Evolutionary conservation across 2,888 invertebrate species (phyloP), one percentile per base, ranked within the genome.

Genomic region (Cryptocephalus primarius): DNA sequence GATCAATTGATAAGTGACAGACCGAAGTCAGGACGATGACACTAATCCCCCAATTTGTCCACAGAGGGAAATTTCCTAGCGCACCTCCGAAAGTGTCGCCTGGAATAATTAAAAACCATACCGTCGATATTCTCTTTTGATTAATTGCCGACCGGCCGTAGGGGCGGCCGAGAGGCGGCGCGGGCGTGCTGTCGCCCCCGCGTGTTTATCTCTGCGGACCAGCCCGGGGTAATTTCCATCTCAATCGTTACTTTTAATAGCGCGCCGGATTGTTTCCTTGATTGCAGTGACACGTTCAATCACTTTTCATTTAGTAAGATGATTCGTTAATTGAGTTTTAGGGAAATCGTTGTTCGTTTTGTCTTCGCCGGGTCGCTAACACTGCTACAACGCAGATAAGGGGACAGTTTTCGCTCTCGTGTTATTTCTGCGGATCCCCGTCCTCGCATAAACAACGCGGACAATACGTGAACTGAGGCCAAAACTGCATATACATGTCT

Each of bases 161-260:
- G 63, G 54, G 51, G 56, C 56, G n/a, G 34, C 9, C n/a, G 9
- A n/a, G 34, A 34, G n/a, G 34, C 34, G n/a, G 36, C n/a, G 36
- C 4, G 36, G 36, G n/a, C 36, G 11, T 11, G 6, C 6, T 36
- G 43, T n/a, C 34, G 13, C 34, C 12, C 34, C 11, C 13, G 34
- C 42, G 55, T 63, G 69, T 68, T 70, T 70, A 70, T 70, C 70
- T 70, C 64, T 59, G 60, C 64, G 61, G 68, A 63, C 68, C 70
- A 70, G 68, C 65, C 65, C 65, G 61, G 60, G 54, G 68, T 64
- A 70, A 70, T 70, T 70, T 70, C 68, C 70, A 70, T 70, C 70
- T 70, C 70, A 69, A 70, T 70, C 69, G 69, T 66, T 67, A 70
- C 69, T 70, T 70, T 70, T 70, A 70, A 70, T 70, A 67, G 67